A percentile compares a stretch with the other conserved stretches of the same genome.
Conservation (phyloP, 2,797 vertebrate genomes). For the Anguilla marmorata region DNA sequence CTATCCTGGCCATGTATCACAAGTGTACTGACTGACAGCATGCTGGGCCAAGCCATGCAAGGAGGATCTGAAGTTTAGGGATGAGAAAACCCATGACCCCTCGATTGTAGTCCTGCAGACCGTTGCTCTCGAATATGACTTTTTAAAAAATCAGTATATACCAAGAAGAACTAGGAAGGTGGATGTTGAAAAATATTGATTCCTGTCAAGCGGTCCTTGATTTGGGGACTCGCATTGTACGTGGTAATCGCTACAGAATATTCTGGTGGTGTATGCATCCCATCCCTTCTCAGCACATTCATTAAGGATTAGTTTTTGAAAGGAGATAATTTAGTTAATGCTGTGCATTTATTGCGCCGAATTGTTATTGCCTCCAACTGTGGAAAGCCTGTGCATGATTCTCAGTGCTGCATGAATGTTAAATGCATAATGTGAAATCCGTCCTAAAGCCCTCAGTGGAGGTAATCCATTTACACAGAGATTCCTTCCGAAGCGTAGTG, state of each 20-base stretch:
- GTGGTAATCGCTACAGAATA: not conserved
- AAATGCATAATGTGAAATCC: slow-evolving; percentile 10
- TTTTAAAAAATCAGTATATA: not conserved
- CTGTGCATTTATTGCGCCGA: slow-evolving; percentile 27
- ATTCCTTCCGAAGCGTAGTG: not conserved
- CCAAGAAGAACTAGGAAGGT: not conserved
- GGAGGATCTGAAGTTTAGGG: not conserved
- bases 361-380: slow-evolving; percentile 29
- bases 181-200: not conserved
- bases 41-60: not conserved
- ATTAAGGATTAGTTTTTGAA: slow-evolving; percentile 29
- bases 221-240: not conserved
- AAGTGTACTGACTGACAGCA: not conserved
- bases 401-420: not conserved
- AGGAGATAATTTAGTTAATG: slow-evolving; percentile 22
- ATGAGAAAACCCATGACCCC: not conserved
- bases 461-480: not conserved
- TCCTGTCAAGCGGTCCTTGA: not conserved
- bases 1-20: not conserved
- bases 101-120: not conserved
- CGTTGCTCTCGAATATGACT: too few species aligned
- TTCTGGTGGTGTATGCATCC: not conserved
- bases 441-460: not conserved
- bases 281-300: slow-evolving; percentile 24
- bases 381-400: slow-evolving; percentile 29